Evolutionary conservation across 2,113 vertebrate genomes (phyloP).

Genomic region (Otocyon megalotis): DNA sequence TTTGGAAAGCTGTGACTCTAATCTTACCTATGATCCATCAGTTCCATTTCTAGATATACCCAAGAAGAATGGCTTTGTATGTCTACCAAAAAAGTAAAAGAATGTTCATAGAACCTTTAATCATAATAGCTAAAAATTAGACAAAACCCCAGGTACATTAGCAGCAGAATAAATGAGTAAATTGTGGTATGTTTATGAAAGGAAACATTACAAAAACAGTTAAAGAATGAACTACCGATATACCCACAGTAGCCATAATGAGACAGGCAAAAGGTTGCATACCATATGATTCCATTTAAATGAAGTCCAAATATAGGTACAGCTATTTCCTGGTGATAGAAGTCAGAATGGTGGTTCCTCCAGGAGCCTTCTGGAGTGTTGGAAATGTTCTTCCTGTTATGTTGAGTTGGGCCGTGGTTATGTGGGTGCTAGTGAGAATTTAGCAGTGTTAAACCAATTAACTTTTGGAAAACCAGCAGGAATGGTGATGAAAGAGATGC

Average conservation of each 20-base stretch:
- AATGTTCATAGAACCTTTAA: background rate
- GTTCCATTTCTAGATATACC: background rate
- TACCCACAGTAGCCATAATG: background rate
- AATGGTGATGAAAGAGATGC: background rate
- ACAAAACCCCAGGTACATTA: background rate
- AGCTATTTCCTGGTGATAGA: background rate
- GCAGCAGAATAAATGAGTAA: background rate
- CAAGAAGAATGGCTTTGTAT: background rate
- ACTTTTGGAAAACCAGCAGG: background rate
- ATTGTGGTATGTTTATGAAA: slow-evolving; percentile 29
- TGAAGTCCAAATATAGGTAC: slow-evolving; percentile 7
- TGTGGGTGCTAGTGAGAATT: background rate
- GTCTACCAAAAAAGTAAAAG: background rate
- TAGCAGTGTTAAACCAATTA: background rate
- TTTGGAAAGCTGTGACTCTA: background rate
- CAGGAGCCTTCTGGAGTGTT: background rate
- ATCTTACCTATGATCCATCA: background rate
- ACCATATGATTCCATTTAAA: background rate
- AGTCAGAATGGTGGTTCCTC: background rate
- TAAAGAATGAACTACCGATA: background rate
- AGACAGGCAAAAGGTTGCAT: background rate
- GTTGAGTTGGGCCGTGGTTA: background rate
- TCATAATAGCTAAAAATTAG: background rate
- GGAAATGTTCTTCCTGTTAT: background rate
- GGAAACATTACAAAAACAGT: background rate